Base-by-base conservation (phyloP, 1,140 invertebrate genomes). In the Brachionus sp. region DNA sequence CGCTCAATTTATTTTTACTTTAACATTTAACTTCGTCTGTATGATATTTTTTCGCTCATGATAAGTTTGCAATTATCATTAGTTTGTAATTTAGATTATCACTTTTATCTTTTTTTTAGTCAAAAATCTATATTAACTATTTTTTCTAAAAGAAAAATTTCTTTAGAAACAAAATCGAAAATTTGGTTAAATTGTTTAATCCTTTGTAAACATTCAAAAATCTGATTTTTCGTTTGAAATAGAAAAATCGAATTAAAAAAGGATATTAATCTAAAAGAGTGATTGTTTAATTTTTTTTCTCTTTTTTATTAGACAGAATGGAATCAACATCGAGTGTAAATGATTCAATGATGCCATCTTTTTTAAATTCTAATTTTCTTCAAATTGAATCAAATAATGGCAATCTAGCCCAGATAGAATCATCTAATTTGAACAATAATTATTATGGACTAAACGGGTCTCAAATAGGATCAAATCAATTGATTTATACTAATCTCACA, bases 291-390 rank as follows among this genome's bases (percentile, higher is more conserved):
- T 64, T 10, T n/a, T 37, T 35, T 5, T 35, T 13, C 2, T 70
- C 2, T 70, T 33, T 70, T 35, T 35, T 1, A 6, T 6, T 44
- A 39, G 68, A 73, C 4, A 62, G 16, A 50, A 78, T 78, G 77
- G 77, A 78, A 62, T 78, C 77, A 10, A 78, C 10, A 3, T 78
- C 29, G 13, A 42, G 68, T 7, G 37, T 73, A 6, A 73, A 73
- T 73, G 77, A 78, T 78, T 46, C 77, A 35, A 57, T 78, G 77
- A 78, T 78, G 77, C 46, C 77, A 39, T 37, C 77, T 13, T 78
- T 78, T 19, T 37, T 78, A 39, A 39, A 16, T 37, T 37, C 77
- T n/a, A 78, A 50, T 78, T 78, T 78, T 44, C 44, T 78, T 50
- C 77, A 78, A 19, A 16, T 78, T 23, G 77, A 78, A n/a, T 13